These are phyloP conservation scores for Strigamia maritima DNA, from an alignment of 2,888 invertebrate species.

Conservation along the genomic window DNA sequence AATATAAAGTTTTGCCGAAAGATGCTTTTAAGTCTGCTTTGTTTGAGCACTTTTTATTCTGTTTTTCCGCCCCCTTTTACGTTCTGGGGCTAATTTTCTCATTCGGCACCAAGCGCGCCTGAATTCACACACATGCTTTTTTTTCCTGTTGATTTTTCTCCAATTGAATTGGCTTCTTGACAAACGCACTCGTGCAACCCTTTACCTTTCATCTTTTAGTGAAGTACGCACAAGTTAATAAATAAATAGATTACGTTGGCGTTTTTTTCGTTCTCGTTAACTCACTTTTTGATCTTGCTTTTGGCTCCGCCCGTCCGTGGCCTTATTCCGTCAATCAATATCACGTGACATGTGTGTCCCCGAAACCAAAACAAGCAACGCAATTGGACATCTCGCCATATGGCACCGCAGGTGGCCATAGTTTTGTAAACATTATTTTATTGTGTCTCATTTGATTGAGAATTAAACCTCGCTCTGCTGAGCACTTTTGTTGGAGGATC, in stretches of 20 bases:
- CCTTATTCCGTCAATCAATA: too few species aligned
- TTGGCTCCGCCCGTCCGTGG: too few species aligned
- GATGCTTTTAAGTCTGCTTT: not conserved
- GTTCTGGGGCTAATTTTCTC: not conserved
- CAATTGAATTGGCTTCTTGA: constrained; percentile 16
- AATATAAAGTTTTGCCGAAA: not conserved
- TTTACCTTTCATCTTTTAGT: not conserved
- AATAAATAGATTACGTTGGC: not conserved
- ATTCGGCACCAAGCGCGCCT: not conserved
- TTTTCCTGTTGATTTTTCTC: not conserved
- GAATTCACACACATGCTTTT: not conserved
- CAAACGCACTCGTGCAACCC: not conserved
- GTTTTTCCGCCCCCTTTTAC: not conserved
- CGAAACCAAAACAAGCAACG: too few species aligned
- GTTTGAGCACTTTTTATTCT: not conserved
- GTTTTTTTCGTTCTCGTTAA: not conserved
- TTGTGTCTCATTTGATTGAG: not conserved
- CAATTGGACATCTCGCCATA: too few species aligned
- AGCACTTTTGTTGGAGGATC: not conserved
- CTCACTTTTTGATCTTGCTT: not conserved
- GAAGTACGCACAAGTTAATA: not conserved
- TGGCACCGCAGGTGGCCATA: too few species aligned
- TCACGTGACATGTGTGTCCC: too few species aligned
- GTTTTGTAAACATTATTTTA: too few species aligned
- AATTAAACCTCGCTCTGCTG: not conserved